A percentile compares a stretch with the other conserved stretches of the same genome.
These are phyloP conservation scores for Python bivittatus DNA, from an alignment of 2,113 vertebrate genomes.

Conservation along the genomic window DNA sequence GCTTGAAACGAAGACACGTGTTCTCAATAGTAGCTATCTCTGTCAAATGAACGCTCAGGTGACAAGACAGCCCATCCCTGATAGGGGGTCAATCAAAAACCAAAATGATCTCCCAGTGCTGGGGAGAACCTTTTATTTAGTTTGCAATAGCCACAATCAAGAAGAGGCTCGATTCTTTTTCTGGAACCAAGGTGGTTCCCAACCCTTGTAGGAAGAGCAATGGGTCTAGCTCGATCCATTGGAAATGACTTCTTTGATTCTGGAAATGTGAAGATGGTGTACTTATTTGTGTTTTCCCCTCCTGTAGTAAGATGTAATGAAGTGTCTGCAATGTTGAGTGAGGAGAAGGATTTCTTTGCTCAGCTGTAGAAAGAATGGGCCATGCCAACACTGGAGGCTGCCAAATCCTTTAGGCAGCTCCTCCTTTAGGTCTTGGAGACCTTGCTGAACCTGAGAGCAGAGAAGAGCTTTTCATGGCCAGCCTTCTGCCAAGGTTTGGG, in stretches of 20 bases:
- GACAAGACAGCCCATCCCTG: constrained; percentile 75
- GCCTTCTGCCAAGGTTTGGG: too few species aligned
- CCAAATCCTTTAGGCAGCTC: constrained; percentile 30
- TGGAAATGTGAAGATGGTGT: neutral
- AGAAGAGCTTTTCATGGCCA: too few species aligned
- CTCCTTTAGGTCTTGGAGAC: constrained; percentile 1
- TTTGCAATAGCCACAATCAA: neutral
- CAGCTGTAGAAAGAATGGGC: constrained; percentile 40
- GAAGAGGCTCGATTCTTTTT: constrained; percentile 35
- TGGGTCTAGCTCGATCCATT: constrained; percentile 54
- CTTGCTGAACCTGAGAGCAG: neutral
- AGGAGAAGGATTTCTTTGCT: constrained; percentile 47
- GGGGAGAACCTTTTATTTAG: neutral
- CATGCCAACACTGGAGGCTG: constrained; percentile 49
- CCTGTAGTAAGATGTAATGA: constrained; percentile 36
- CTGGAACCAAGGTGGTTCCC: constrained; percentile 46
- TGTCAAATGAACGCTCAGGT: constrained; percentile 71
- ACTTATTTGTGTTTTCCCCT: constrained; percentile 36
- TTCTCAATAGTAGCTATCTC: constrained; percentile 76
- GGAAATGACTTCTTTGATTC: constrained; percentile 41
- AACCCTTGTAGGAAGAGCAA: constrained; percentile 47
- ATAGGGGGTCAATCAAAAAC: constrained; percentile 73
- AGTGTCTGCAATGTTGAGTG: constrained; percentile 54
- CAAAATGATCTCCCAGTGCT: constrained; percentile 62
- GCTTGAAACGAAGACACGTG: constrained; percentile 68